Conservation (phyloP, 1,140 invertebrate genomes). For the Halictus rubicundus region DNA sequence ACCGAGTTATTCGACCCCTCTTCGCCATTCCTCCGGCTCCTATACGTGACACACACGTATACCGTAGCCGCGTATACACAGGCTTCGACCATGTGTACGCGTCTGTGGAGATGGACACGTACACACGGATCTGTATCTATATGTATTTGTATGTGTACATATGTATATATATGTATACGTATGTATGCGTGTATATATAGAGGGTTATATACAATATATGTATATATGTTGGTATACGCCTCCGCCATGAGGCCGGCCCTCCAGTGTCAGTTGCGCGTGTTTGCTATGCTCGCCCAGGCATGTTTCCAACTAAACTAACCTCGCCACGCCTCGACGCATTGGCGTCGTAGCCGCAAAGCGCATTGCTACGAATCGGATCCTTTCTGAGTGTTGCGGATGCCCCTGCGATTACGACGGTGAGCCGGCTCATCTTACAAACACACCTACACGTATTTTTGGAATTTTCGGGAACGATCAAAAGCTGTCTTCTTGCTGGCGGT, state of each 20-base stretch:
- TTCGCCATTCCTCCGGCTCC: slow-evolving; percentile 24
- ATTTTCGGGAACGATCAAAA: slow-evolving; percentile 18
- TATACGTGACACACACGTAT: neutral
- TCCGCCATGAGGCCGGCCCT: slow-evolving; percentile 68
- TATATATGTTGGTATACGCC: slow-evolving; percentile 65
- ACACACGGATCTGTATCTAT: neutral
- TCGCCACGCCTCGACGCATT: slow-evolving; percentile 73
- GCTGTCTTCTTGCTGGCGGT: too few relatives aligned
- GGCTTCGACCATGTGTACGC: neutral
- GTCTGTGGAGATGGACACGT: neutral
- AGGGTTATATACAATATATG: neutral
- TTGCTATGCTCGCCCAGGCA: slow-evolving; percentile 76
- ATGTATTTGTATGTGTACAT: slow-evolving; percentile 41
- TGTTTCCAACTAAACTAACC: slow-evolving; percentile 79
- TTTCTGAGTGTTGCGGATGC: slow-evolving; percentile 48
- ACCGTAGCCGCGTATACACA: neutral
- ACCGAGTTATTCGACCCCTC: slow-evolving; percentile 70
- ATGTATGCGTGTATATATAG: slow-evolving; percentile 6
- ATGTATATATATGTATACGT: slow-evolving; percentile 6
- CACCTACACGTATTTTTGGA: neutral
- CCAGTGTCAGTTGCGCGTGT: slow-evolving; percentile 78
- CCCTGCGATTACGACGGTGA: slow-evolving; percentile 29
- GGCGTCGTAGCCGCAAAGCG: slow-evolving; percentile 69
- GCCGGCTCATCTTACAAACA: neutral
- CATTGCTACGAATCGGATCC: slow-evolving; percentile 57